Evolutionary conservation across 2,113 vertebrate genomes (phyloP).

Genomic region (Takifugu bimaculatus): DNA sequence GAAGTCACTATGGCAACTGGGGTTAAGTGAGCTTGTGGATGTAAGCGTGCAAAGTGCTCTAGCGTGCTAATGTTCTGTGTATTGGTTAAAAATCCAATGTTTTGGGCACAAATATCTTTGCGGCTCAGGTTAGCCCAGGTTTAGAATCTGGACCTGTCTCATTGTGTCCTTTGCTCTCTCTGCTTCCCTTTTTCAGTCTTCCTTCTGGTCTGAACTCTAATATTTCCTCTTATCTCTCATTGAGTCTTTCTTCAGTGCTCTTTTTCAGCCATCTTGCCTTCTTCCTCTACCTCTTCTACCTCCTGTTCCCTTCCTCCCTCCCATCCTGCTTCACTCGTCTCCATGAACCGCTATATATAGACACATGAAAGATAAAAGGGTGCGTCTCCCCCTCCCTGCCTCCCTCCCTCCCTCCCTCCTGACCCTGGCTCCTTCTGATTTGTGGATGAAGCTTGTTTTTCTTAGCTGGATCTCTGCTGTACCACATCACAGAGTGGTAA

Average conservation of each 20-base stretch:
- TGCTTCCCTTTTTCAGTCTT: too few relatives aligned
- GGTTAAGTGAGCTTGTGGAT: too few relatives aligned
- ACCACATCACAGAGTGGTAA: conserved; percentile 36
- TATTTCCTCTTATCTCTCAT: not conserved
- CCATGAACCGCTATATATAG: conserved; percentile 63
- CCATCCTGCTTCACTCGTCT: conserved; percentile 39
- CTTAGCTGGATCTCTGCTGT: conserved; percentile 25
- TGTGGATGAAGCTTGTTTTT: conserved; percentile 39
- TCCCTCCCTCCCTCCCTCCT: conserved; percentile 16
- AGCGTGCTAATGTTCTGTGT: too few relatives aligned
- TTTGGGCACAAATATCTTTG: too few relatives aligned
- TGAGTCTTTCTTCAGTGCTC: conserved; percentile 4
- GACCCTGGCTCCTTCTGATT: conserved; percentile 47
- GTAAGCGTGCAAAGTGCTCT: too few relatives aligned
- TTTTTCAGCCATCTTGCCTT: conserved; percentile 37
- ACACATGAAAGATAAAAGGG: conserved; percentile 63
- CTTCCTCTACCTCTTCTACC: conserved; percentile 26
- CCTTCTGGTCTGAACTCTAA: not conserved
- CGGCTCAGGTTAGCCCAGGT: too few relatives aligned
- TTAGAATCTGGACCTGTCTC: not conserved
- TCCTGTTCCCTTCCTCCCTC: conserved; percentile 14
- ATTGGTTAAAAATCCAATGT: too few relatives aligned
- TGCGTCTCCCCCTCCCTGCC: conserved; percentile 21
- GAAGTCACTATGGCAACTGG: too few relatives aligned
- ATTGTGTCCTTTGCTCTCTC: not conserved